phyloP scores from a whole-genome alignment of 2,797 vertebrate species.

The Discoglossus pictus region DNA sequence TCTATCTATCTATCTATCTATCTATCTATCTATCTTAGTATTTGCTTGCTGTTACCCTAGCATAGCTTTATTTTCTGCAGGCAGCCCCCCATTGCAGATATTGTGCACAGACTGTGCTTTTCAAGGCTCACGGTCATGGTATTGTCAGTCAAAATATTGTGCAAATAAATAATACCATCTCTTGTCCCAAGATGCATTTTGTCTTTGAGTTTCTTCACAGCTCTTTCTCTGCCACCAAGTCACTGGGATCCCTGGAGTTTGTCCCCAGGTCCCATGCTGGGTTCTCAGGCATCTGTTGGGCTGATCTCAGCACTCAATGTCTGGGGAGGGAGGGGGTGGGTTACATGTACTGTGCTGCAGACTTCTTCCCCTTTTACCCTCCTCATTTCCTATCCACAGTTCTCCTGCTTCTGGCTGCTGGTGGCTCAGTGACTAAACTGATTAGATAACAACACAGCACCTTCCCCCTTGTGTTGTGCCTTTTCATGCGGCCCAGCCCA shows the following conservation, averaged over 20 bases:
- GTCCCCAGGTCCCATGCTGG: conserved; percentile 33
- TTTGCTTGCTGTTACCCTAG: too few relatives aligned
- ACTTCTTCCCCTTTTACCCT: conserved; percentile 72
- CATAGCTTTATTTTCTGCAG: too few relatives aligned
- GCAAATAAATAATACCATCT: conserved; percentile 47
- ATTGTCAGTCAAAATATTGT: conserved; percentile 47
- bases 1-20: too few relatives aligned
- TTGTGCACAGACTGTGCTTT: conserved; percentile 22
- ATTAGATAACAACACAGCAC: conserved; percentile 98
- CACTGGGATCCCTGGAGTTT: conserved; percentile 25
- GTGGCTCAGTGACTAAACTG: conserved; percentile 89
- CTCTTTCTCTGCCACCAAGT: conserved; percentile 21
- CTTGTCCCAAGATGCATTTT: background rate
- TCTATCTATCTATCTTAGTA: too few relatives aligned
- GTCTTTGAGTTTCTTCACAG: conserved; percentile 9
- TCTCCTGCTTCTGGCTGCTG: conserved; percentile 83
- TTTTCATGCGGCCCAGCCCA: conserved; percentile 90
- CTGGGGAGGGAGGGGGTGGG: conserved; percentile 29
- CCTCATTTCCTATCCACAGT: conserved; percentile 76
- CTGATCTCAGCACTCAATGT: conserved; percentile 44
- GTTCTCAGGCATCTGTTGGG: conserved; percentile 49
- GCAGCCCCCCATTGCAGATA: background rate
- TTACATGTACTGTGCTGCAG: conserved; percentile 45
- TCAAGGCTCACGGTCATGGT: conserved; percentile 20
- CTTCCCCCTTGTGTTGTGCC: conserved; percentile 84